Evolutionary conservation across 2,797 vertebrate genomes (phyloP).

Genomic region (Threskiornis aethiopicus): DNA sequence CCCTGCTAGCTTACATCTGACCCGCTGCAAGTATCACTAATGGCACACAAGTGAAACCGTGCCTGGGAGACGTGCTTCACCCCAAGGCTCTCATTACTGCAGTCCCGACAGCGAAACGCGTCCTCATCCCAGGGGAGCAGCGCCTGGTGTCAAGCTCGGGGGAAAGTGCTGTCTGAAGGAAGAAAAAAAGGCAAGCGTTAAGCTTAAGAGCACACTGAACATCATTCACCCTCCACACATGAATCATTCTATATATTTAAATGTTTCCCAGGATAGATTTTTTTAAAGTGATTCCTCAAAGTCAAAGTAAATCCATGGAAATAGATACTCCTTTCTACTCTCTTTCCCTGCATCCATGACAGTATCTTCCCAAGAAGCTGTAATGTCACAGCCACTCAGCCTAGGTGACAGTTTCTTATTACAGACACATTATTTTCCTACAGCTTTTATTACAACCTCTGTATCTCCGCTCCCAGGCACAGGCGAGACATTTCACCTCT

Average conservation of each 20-base stretch:
- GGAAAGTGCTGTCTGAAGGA: too few relatives aligned
- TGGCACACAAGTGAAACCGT: not conserved
- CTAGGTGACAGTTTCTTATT: not conserved
- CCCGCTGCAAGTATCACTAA: too few relatives aligned
- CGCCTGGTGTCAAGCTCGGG: not conserved
- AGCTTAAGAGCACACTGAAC: not conserved
- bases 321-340: not conserved
- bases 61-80: not conserved
- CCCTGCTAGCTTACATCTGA: not conserved
- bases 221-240: not conserved
- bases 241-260: not conserved
- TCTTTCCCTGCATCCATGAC: too few relatives aligned
- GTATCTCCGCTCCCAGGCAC: not conserved
- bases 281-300: not conserved
- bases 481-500: not conserved
- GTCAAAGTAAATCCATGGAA: not conserved
- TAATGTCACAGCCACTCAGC: not conserved
- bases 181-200: not conserved
- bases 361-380: not conserved
- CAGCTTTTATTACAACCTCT: not conserved
- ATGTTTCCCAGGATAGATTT: not conserved
- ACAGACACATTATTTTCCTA: not conserved
- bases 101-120: fast-evolving
- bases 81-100: fast-evolving
- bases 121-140: not conserved